These are phyloP conservation scores for Himalopsyche tibetana DNA, from an alignment of 2,888 invertebrate genomes.

Conservation along the genomic window DNA sequence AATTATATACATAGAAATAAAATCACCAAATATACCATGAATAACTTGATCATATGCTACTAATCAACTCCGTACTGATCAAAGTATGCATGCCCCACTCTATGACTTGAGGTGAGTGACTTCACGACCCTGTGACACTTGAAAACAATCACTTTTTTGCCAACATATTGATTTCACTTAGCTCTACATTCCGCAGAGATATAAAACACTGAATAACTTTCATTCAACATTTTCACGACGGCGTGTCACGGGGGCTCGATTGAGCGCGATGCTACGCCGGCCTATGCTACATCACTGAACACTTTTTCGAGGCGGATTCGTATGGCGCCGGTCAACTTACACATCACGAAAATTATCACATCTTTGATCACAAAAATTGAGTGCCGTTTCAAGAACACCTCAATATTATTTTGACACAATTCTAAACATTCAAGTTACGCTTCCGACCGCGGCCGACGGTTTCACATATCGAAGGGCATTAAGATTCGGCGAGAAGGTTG, in stretches of 20 bases:
- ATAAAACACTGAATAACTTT: slow-evolving; percentile 40
- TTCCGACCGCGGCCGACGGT: neutral
- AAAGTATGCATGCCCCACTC: slow-evolving; percentile 57
- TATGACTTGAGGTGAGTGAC: slow-evolving; percentile 59
- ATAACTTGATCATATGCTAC: slow-evolving; percentile 35
- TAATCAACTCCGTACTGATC: slow-evolving; percentile 23
- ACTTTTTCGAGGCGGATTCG: slow-evolving; percentile 3
- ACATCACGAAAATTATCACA: slow-evolving; percentile 34
- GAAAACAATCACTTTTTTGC: slow-evolving; percentile 37
- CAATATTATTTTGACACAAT: slow-evolving; percentile 28
- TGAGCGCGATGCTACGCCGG: neutral
- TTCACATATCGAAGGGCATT: slow-evolving; percentile 15
- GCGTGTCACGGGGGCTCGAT: neutral
- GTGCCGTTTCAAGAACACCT: slow-evolving; percentile 17
- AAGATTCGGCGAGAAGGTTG: slow-evolving; percentile 15
- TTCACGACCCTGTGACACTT: slow-evolving; percentile 18
- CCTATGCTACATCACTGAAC: slow-evolving; percentile 21
- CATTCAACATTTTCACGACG: slow-evolving; percentile 37
- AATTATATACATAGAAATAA: neutral
- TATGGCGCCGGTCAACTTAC: neutral
- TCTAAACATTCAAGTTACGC: slow-evolving; percentile 15
- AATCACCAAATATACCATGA: slow-evolving; percentile 39
- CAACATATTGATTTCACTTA: slow-evolving; percentile 41
- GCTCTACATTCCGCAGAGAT: slow-evolving; percentile 19
- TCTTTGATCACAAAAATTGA: slow-evolving; percentile 31